Conservation (phyloP, 1,140 invertebrate genomes). For the Araneus ventricosus region DNA sequence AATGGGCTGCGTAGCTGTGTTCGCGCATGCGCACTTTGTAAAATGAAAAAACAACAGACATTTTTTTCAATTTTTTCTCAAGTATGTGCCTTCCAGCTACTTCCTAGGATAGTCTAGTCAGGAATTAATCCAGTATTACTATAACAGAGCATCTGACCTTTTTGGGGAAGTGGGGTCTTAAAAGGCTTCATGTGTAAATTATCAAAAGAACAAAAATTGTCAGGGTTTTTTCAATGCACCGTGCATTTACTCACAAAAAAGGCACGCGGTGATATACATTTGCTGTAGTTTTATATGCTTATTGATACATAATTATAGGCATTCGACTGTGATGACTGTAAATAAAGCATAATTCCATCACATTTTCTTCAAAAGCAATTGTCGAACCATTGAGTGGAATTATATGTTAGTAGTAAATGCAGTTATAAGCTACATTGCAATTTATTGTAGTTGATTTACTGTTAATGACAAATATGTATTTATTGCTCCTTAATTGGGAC, state of each 20-base stretch:
- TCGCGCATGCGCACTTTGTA: background rate
- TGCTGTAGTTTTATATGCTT: background rate
- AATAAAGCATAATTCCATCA: background rate
- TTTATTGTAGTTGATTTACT: too few relatives aligned
- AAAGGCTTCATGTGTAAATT: background rate
- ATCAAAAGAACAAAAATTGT: background rate
- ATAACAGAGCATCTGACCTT: background rate
- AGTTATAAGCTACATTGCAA: too few relatives aligned
- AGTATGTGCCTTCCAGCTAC: slow-evolving; percentile 27
- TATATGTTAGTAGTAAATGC: too few relatives aligned
- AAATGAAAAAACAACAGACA: background rate
- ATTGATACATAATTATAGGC: background rate
- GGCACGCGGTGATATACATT: background rate
- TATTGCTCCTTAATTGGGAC: too few relatives aligned
- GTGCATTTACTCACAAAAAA: background rate
- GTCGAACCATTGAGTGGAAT: too few relatives aligned
- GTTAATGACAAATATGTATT: too few relatives aligned
- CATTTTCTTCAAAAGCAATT: too few relatives aligned
- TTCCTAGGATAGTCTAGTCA: background rate
- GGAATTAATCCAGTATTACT: background rate
- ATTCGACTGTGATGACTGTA: slow-evolving; percentile 1
- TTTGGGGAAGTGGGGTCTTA: background rate
- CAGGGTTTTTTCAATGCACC: background rate
- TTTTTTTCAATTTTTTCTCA: background rate
- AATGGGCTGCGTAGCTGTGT: background rate